Base-by-base conservation (phyloP, 1,140 invertebrate species). In the Drosophila guanche region DNA sequence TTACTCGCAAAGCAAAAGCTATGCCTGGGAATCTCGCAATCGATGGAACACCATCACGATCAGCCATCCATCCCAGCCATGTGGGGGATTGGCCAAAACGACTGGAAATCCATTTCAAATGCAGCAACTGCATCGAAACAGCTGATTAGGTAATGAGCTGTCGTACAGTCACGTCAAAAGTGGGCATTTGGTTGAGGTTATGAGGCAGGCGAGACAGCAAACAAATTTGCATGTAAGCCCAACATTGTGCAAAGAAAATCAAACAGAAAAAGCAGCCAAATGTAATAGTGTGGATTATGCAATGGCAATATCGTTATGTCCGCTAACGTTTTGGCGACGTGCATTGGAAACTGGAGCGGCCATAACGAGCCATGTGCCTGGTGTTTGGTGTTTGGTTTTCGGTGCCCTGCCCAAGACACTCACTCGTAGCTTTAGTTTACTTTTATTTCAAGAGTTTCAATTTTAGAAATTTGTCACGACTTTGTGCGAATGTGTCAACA, bases 261-360 rank as follows among this genome's bases (percentile, higher is more conserved):
- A 25, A 62, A 62, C 42, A 65, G 65, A 50, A 73, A 70, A 77
- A 57, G 48, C 57, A 67, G 76, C 81, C 63, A 86, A 76, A 68
- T 76, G 65, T 86, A 88, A 88, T 74, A 75, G 63, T 68, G 41
- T 59, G 52, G 78, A 88, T 86, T 88, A 78, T 83, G 83, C 69
- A 86, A 68, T 47, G 41, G 10, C 62, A 48, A 88, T 74, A 86
- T 75, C 58, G 69, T 86, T 68, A 56, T 88, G 78, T 81, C 74
- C 66, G 71, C 67, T 25, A 66, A 70, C 62, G 57, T 37, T 37
- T 37, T 12, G 60, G 56, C 83, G 78, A 86, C 81, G 81, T 86
- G 78, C 78, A 78, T 41, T 76, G 83, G 50, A 88, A 88, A 86
- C 78, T 86, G 78, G 83, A 86, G 77, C 78, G 70, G 45, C 65